Evolutionary conservation across 2,113 vertebrate genomes (phyloP).

Genomic region (Cyrtonyx montezumae): DNA sequence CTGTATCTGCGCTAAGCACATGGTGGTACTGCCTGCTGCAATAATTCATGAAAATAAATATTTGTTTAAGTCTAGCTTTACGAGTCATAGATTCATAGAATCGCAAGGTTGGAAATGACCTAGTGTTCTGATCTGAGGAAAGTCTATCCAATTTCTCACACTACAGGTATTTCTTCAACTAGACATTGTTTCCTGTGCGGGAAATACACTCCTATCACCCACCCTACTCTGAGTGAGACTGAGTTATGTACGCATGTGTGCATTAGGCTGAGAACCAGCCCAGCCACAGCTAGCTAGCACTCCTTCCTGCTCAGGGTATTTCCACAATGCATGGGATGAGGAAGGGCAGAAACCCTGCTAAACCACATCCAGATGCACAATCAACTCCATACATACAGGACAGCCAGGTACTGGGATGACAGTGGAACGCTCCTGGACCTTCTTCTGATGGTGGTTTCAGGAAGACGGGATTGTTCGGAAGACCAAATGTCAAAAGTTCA

Average conservation of each 20-base stretch:
- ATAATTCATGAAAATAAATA: not conserved
- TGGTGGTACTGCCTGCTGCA: not conserved
- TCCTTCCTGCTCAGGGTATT: too few species aligned
- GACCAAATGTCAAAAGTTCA: not conserved
- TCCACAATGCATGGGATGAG: not conserved
- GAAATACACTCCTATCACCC: not conserved
- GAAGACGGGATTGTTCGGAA: not conserved
- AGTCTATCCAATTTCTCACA: not conserved
- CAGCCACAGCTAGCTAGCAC: not conserved
- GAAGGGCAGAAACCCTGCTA: not conserved
- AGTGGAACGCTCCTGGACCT: not conserved
- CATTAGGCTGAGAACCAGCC: not conserved
- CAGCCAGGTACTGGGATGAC: rapidly evolving
- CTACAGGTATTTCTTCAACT: not conserved
- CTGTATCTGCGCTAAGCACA: not conserved
- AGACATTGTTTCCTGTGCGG: not conserved
- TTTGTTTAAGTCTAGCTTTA: not conserved
- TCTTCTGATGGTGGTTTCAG: not conserved
- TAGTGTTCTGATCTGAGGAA: not conserved
- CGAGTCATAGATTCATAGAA: too few species aligned
- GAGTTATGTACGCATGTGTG: too few species aligned
- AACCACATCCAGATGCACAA: not conserved
- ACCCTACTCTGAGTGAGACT: not conserved
- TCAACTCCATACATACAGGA: not conserved
- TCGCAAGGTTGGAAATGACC: not conserved